A percentile compares a stretch with the other conserved stretches of the same genome.
Evolutionary conservation across 1,140 invertebrate species (phyloP).

Genomic region (Dolichoris vasculosae): DNA sequence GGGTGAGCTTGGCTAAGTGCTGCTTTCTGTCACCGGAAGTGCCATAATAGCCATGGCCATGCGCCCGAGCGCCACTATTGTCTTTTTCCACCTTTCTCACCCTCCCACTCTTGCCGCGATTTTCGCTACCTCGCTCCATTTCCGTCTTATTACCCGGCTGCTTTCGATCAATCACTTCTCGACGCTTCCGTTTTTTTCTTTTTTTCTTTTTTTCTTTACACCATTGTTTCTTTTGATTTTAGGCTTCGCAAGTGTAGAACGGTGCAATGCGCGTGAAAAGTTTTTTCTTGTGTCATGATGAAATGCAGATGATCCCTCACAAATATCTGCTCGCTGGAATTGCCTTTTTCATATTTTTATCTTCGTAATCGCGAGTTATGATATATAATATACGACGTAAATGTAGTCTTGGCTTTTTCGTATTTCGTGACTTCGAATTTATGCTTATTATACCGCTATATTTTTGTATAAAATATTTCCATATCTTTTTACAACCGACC

Average conservation of each 20-base stretch:
- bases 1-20: slow-evolving; percentile 61
- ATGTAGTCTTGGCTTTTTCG: too few relatives aligned
- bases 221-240: not conserved
- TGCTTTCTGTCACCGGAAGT: slow-evolving; percentile 69
- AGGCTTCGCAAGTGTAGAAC: not conserved
- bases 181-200: slow-evolving; percentile 21
- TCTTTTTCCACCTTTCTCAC: slow-evolving; percentile 13
- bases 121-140: not conserved
- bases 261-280: not conserved
- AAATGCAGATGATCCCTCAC: slow-evolving; percentile 1
- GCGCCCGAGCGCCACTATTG: slow-evolving; percentile 31
- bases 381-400: too few relatives aligned
- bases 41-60: slow-evolving; percentile 61
- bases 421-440: too few relatives aligned
- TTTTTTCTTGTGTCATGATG: not conserved
- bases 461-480: too few relatives aligned
- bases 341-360: not conserved
- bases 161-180: slow-evolving; percentile 38
- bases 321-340: not conserved
- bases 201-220: not conserved
- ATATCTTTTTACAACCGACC: too few relatives aligned
- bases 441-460: too few relatives aligned
- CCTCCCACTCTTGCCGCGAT: not conserved
- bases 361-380: not conserved
- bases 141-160: slow-evolving; percentile 6